A percentile compares a stretch with the other conserved stretches of the same genome.
These are phyloP conservation scores for Scaptomyza parva DNA, from an alignment of 2,888 invertebrate genomes.

Conservation along the genomic window DNA sequence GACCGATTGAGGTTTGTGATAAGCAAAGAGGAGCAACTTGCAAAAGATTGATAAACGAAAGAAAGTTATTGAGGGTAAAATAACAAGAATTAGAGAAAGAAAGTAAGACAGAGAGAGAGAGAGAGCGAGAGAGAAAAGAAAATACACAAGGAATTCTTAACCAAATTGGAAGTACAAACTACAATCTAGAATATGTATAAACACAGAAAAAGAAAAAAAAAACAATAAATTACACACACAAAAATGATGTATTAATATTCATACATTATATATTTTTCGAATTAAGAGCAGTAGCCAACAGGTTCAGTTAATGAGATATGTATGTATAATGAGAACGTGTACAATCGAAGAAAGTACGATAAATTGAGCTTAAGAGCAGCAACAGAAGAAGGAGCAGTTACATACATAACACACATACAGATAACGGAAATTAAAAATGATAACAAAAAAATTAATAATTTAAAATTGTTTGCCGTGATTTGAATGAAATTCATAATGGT, in stretches of 20 bases:
- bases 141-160: slow-evolving; percentile 82
- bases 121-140: slow-evolving; percentile 54
- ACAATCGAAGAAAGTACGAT: slow-evolving; percentile 19
- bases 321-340: not conserved
- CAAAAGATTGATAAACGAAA: slow-evolving; percentile 20
- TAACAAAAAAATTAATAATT: slow-evolving; percentile 23
- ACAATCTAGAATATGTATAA: slow-evolving; percentile 80
- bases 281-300: slow-evolving; percentile 37
- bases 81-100: slow-evolving; percentile 20
- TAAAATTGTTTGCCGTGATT: slow-evolving; percentile 82
- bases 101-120: slow-evolving; percentile 16
- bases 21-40: slow-evolving; percentile 23
- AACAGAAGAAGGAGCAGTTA: slow-evolving; percentile 52
- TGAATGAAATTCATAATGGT: slow-evolving; percentile 84
- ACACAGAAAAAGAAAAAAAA: slow-evolving; percentile 46
- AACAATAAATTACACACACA: slow-evolving; percentile 22
- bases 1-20: slow-evolving; percentile 43
- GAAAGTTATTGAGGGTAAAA: slow-evolving; percentile 8
- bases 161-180: slow-evolving; percentile 81
- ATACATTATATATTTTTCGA: slow-evolving; percentile 45
- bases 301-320: slow-evolving; percentile 36
- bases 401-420: slow-evolving; percentile 22
- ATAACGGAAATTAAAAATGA: slow-evolving; percentile 14
- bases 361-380: slow-evolving; percentile 66
- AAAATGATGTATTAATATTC: slow-evolving; percentile 32